Base-by-base conservation (phyloP, 2,888 invertebrate species). In the Argyresthia albistria region DNA sequence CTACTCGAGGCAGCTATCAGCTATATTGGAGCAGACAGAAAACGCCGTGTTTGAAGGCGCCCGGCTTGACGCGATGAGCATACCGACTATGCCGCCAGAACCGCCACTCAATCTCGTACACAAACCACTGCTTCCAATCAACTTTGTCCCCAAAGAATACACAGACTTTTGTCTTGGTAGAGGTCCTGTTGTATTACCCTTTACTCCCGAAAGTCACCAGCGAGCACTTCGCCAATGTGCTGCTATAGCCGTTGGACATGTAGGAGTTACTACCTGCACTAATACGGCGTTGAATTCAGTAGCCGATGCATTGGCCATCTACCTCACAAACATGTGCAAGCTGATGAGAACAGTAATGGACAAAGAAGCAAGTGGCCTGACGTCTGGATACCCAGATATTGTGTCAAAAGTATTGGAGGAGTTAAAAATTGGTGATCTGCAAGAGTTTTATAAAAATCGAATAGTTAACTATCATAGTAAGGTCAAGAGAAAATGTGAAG, bases 391-490 rank as follows among this genome's bases (percentile, higher is more conserved):
- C 50, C 79, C 88, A 11, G 88, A 88, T 66, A 68, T 76, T 0
- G 71, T 88, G 55, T 72, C 84, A n/a, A 88, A 88, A 70, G 83
- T 87, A 11, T 77, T 88, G 46, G 58, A 76, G 1, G 88, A 88
- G 48, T 62, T 88, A 4, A 76, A 83, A 65, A 70, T 88, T 55
- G 81, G 80, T 0, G 76, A 82, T 55, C 59, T 88, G 2, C 80
- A 81, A 59, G 70, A 80, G 1, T 88, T 87, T 63, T 87, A 88
- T 61, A 68, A 83, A n/a, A 78, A 73, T 49, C 64, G 76, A 53
- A 70, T 88, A 25, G 66, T 87, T 0, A 71, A 66, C 52, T 87
- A 87, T 57, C 83, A 87, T 64, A 63, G 64, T n/a, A 73, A 71
- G 57, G 65, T 80, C 7, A 79, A 77, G 56, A 72, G 68, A 37